Evolutionary conservation across 2,797 vertebrate genomes (phyloP), one percentile per base, ranked within the genome.

Genomic region (Coluber constrictor): DNA sequence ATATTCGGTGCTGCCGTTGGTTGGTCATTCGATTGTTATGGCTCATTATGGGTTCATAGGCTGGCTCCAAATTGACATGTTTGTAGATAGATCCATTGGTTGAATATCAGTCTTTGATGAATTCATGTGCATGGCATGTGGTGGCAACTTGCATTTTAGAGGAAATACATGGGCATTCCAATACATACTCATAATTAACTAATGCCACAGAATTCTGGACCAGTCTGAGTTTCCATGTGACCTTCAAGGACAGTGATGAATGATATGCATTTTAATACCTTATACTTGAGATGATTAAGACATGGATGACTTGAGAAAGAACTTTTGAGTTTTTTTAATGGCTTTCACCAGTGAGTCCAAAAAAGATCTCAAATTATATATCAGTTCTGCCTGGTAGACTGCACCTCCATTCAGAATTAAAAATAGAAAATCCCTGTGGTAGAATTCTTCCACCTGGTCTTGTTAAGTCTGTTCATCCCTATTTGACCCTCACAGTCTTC

Each of bases 1-100:
- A 0, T 7, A n/a, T n/a, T 32, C 0, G 5, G 2, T 70, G n/a
- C 13, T 5, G 1, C 6, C 15, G 1, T 32, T 70, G 29, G 63
- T 32, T 70, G 63, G 13, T 70, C n/a, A 70, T 70, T 32, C 25
- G 2, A 70, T 70, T 70, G 63, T 32, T 70, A 32, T 66, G 11
- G 29, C 63, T n/a, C 11, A 29, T 66, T 66, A 66, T 29, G 63
- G 63, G 4, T 66, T 66, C 23, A 13, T 66, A 66, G 29, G 63
- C 29, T 29, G 29, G 1, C 12, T n/a, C 63, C 63, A 66, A 66
- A 66, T n/a, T 10, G 4, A 15, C 29, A 66, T n/a, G 29, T 66
- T n/a, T 63, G 27, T 63, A 12, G 27, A 63, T 63, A 63, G 61
- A n/a, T 66, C 63, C 4, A 4, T 66, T 66, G 63, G 12, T 66